Evolutionary conservation across 2,113 vertebrate genomes (phyloP).

Genomic region (Alces alces): DNA sequence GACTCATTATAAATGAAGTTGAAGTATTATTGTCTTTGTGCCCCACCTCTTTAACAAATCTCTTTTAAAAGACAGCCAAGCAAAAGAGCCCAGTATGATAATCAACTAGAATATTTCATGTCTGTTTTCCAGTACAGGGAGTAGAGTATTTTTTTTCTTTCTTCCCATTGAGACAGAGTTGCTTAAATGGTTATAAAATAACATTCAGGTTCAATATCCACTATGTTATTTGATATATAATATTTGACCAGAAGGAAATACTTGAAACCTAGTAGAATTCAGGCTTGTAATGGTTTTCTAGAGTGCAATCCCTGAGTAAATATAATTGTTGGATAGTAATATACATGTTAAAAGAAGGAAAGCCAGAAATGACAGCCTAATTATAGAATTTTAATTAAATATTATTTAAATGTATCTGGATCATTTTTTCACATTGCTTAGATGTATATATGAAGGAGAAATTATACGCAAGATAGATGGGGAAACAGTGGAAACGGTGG

Average conservation of each 20-base stretch:
- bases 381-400: neutral
- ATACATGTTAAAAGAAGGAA: neutral
- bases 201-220: neutral
- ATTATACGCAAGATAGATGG: neutral
- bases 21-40: neutral
- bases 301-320: neutral
- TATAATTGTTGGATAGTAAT: neutral
- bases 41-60: neutral
- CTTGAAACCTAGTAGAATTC: neutral
- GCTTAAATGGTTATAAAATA: neutral
- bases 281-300: neutral
- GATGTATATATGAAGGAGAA: neutral
- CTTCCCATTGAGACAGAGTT: neutral
- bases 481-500: too few species aligned
- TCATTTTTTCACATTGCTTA: neutral
- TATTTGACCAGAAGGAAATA: neutral
- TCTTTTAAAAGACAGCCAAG: neutral
- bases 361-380: neutral
- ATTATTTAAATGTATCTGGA: neutral
- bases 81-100: neutral
- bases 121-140: neutral
- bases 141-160: neutral
- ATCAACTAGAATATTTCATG: neutral
- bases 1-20: neutral
- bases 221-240: neutral